phyloP scores from a whole-genome alignment of 2,888 invertebrate genomes.

The Anticlea derivata region DNA sequence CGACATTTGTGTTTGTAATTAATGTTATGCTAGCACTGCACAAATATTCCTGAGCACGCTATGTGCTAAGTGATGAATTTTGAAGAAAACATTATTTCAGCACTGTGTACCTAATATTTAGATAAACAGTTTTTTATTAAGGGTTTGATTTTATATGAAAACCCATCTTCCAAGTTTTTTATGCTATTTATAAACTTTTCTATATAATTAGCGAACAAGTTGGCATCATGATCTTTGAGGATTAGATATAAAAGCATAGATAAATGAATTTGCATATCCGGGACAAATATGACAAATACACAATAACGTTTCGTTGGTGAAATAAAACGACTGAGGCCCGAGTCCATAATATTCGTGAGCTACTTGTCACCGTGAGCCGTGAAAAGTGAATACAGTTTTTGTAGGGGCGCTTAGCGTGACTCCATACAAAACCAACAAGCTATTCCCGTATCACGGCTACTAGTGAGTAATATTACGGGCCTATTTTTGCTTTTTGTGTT shows the following conservation, averaged over 20 bases:
- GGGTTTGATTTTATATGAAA: background rate
- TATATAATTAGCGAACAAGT: slow-evolving; percentile 17
- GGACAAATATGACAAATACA: background rate
- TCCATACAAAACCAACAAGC: too few species aligned
- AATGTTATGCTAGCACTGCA: slow-evolving; percentile 2
- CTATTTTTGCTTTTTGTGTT: background rate
- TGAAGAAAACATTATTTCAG: too few species aligned
- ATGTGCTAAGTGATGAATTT: too few species aligned
- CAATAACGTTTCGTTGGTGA: background rate
- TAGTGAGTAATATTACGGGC: too few species aligned
- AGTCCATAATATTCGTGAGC: too few species aligned
- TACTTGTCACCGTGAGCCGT: too few species aligned
- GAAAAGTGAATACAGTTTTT: too few species aligned
- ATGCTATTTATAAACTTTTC: slow-evolving; percentile 4
- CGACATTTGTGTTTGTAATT: background rate
- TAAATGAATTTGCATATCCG: slow-evolving; percentile 9
- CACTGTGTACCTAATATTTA: too few species aligned
- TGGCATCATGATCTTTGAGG: slow-evolving; percentile 15
- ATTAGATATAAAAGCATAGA: slow-evolving; percentile 1
- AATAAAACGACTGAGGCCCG: too few species aligned
- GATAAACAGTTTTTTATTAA: background rate
- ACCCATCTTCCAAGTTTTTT: slow-evolving; percentile 3
- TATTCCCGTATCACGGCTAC: too few species aligned
- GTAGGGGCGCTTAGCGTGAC: too few species aligned
- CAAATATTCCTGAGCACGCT: too few species aligned